These are phyloP conservation scores for Oppia nitens DNA, from an alignment of 1,140 invertebrate genomes.

Conservation along the genomic window DNA sequence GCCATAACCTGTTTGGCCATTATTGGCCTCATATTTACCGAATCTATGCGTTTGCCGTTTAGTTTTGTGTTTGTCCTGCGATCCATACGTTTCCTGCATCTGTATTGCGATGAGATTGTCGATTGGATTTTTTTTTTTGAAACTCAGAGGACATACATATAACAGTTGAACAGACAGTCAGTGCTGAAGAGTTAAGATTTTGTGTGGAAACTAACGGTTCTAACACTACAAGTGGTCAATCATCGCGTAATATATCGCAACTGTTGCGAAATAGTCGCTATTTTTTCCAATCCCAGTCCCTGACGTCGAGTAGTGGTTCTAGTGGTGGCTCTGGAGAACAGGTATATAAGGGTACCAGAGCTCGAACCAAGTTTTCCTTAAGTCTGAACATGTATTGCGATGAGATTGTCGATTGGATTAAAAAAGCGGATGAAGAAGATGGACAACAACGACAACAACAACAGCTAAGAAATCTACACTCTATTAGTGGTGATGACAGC, in stretches of 20 bases:
- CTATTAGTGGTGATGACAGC: too few species aligned
- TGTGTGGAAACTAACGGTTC: constrained; percentile 65
- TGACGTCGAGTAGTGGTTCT: neutral
- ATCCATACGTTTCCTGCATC: constrained; percentile 30
- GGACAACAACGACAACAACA: neutral
- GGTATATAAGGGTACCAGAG: constrained; percentile 23
- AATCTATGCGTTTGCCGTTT: constrained; percentile 26
- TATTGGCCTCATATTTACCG: constrained; percentile 25
- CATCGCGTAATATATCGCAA: neutral
- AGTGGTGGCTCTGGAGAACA: too few species aligned
- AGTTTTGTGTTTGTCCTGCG: constrained; percentile 29
- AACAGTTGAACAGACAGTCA: too few species aligned
- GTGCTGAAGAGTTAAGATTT: too few species aligned
- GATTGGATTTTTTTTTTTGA: too few species aligned
- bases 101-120: constrained; percentile 55
- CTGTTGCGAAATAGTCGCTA: neutral
- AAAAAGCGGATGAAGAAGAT: neutral
- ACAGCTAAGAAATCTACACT: neutral
- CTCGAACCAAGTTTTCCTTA: constrained; percentile 29
- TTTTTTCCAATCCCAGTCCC: neutral
- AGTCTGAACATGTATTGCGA: constrained; percentile 31
- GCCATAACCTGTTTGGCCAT: constrained; percentile 27
- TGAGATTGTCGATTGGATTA: constrained; percentile 40
- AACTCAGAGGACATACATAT: too few species aligned
- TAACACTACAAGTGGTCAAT: constrained; percentile 44